Evolutionary conservation across 2,888 invertebrate species (phyloP), one percentile per base, ranked within the genome.

Genomic region (Eupithecia subumbrata): DNA sequence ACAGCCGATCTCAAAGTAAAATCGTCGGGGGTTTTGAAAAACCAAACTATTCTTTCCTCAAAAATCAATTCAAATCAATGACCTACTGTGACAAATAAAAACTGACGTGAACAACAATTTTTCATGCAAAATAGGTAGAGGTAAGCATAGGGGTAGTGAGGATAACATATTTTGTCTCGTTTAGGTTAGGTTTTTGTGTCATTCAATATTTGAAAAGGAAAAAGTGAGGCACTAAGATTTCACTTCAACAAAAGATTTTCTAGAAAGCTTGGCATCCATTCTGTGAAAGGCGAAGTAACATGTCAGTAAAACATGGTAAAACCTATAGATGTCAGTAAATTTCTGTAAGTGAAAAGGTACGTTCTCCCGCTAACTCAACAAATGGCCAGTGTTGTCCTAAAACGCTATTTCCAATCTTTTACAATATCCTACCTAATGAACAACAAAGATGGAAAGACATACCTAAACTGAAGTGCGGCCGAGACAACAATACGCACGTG

Each of bases 171-270:
- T 60, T 22, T 14, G 9, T 14, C 11, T 63, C 14, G 63, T 16
- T 30, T 14, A 16, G 63, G 0, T 63, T 16, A 63, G 30, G 25
- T 63, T 14, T 30, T 63, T 16, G 30, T 63, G 63, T 30, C 30
- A 7, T 25, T 16, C 63, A 25, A 63, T n/a, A 12, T 12, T 14
- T 7, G 30, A 30, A 14, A 63, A 63, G 16, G 63, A 63, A 64
- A 63, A 64, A 34, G 9, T 60, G 12, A 64, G 16, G 2, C 30
- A 64, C 14, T 64, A 34, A 64, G 34, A 64, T 63, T 63, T 63
- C 63, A 63, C 63, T 63, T 64, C 34, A 64, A 34, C 64, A 64
- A 63, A 63, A 34, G 64, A 64, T 34, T 64, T 34, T 64, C 64
- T 34, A 34, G 30, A 64, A 64, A 64, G 64, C 60, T 48, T 14